These are phyloP conservation scores for Seriola quinqueradiata DNA, from an alignment of 2,113 vertebrate genomes.

Conservation along the genomic window DNA sequence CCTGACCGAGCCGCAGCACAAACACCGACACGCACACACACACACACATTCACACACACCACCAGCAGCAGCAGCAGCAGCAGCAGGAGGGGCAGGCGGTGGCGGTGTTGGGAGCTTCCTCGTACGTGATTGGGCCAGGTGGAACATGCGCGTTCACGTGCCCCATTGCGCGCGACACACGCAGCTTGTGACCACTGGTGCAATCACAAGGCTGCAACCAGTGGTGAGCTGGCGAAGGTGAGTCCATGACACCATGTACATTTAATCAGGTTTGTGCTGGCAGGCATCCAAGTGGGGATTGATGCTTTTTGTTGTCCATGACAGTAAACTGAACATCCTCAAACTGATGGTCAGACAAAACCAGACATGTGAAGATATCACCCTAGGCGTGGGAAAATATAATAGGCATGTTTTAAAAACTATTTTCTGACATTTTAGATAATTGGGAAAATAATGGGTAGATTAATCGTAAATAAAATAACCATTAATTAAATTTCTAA, in stretches of 20 bases:
- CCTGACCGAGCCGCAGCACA: constrained; percentile 51
- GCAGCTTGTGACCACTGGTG: constrained; percentile 37
- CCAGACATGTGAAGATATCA: no score
- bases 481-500: no score
- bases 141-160: constrained; percentile 56
- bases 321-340: no score
- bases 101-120: constrained; percentile 49
- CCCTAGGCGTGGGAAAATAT: no score
- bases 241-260: not conserved
- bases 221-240: constrained; percentile 3
- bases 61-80: constrained; percentile 14
- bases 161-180: not conserved
- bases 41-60: not conserved
- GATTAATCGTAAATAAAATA: no score
- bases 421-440: no score
- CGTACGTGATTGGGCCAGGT: constrained; percentile 77
- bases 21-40: not conserved
- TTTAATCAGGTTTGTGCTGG: not conserved
- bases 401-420: no score
- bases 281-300: no score
- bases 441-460: no score
- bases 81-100: constrained; percentile 24
- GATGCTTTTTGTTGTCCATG: no score
- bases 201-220: constrained; percentile 23
- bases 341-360: no score